Evolutionary conservation across 2,888 invertebrate genomes (phyloP), one percentile per base, ranked within the genome.

Genomic region (Polymixis lichenea): DNA sequence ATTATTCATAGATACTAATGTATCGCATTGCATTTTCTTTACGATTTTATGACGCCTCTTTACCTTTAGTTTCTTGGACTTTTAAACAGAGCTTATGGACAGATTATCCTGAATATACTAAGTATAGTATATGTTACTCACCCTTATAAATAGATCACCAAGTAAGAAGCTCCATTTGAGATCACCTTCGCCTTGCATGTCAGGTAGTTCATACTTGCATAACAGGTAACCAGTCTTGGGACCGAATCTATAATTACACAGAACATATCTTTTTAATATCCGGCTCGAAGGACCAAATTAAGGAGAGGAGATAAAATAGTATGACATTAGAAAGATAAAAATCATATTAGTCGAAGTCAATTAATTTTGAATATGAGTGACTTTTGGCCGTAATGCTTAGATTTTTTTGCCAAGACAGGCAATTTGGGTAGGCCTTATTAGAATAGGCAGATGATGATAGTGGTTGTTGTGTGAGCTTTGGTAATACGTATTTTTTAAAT

Each of bases 121-220:
- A 6, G 13, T 55, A 55, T 13, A 55, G 53, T 55, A 55, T 38
- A 38, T 38, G 38, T 38, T 38, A 56, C 82, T 88, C 84, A 96
- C 96, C 91, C 94, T 93, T 76, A 97, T 95, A 78, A 94, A 96
- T 2, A 96, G 86, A 84, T 97, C 95, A 9, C 94, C 95, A 0
- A 94, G 77, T 0, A 95, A 80, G 89, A 97, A 96, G 82, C 96
- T 97, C 97, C 97, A 97, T 75, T 95, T 95, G 0, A 97, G 90
- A 82, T 97, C 95, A 0, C 96, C 96, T 38, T 95, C 91, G 0
- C 97, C 97, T 72, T 94, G 92, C 93, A 97, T 94, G 2, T 96
- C 93, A 0, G 97, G 96, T 58, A 96, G 67, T 28, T 96, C 95
- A 77, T 96, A 97, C 68, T 95, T 95, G 81, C 95, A 96, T 0